Percentiles rank a stretch among this genome's conserved stretches.
These are phyloP conservation scores for Poecilia gillii DNA, from an alignment of 2,797 vertebrate genomes.

Conservation along the genomic window DNA sequence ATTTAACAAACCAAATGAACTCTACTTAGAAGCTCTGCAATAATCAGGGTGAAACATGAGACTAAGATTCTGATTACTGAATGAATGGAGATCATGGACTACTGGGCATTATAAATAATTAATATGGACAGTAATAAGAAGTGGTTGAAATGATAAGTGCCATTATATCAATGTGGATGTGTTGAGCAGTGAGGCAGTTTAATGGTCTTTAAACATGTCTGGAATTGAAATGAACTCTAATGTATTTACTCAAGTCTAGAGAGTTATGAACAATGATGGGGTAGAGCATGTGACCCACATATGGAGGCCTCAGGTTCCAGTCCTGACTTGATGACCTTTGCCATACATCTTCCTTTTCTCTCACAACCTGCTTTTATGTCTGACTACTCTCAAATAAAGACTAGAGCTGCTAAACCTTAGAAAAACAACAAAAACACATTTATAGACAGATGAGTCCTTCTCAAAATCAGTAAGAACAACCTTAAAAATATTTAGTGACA, in stretches of 20 bases:
- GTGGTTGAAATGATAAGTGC: not conserved
- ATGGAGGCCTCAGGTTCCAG: too few relatives aligned
- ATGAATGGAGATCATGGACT: not conserved
- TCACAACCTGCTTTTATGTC: too few relatives aligned
- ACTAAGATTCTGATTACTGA: not conserved
- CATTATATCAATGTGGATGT: not conserved
- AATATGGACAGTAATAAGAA: not conserved
- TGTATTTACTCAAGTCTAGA: not conserved
- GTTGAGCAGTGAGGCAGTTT: not conserved
- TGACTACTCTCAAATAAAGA: too few relatives aligned
- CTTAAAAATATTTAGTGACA: too few relatives aligned
- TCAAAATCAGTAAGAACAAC: too few relatives aligned
- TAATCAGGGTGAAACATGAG: not conserved
- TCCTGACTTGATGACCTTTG: too few relatives aligned
- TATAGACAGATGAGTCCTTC: too few relatives aligned
- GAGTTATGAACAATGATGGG: not conserved
- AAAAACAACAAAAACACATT: too few relatives aligned
- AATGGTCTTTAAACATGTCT: not conserved
- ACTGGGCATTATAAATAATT: not conserved
- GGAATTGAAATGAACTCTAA: not conserved
- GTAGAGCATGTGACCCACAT: too few relatives aligned
- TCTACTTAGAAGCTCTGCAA: not conserved
- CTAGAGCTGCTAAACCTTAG: too few relatives aligned
- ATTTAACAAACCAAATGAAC: not conserved
- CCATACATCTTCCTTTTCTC: too few relatives aligned